Percentiles rank a stretch among this genome's conserved stretches.
phyloP scores from a whole-genome alignment of 2,888 invertebrate species.

The Pherbina coryleti region DNA sequence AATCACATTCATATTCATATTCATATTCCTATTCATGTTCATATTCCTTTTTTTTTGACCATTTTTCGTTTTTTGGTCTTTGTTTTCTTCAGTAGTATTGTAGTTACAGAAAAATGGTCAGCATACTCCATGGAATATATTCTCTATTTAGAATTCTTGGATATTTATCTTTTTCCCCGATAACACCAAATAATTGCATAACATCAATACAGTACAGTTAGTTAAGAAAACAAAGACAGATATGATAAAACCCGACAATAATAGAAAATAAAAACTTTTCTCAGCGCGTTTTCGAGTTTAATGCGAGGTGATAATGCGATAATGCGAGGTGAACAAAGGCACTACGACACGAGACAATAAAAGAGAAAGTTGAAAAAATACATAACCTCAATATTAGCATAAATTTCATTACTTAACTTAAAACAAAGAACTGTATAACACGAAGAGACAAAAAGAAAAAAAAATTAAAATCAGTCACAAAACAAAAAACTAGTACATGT shows the following conservation, averaged over 20 bases:
- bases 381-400: conserved; percentile 19
- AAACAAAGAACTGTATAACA: conserved; percentile 23
- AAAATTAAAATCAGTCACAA: conserved; percentile 27
- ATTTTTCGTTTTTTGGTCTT: no score
- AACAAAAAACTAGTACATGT: conserved; percentile 35
- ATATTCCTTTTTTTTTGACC: no score
- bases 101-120: no score
- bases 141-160: background rate
- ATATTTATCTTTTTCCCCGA: background rate
- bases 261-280: background rate
- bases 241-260: conserved; percentile 4
- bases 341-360: background rate
- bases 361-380: background rate
- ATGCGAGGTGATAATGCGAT: background rate
- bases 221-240: background rate
- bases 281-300: background rate
- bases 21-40: no score
- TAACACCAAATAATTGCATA: conserved; percentile 10
- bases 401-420: conserved; percentile 37
- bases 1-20: no score
- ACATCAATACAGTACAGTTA: background rate
- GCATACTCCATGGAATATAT: no score
- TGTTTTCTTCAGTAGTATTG: no score
- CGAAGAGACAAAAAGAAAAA: conserved; percentile 25
- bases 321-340: background rate